Conservation (phyloP, 2,888 invertebrate genomes). For the Heliconius aoede region DNA sequence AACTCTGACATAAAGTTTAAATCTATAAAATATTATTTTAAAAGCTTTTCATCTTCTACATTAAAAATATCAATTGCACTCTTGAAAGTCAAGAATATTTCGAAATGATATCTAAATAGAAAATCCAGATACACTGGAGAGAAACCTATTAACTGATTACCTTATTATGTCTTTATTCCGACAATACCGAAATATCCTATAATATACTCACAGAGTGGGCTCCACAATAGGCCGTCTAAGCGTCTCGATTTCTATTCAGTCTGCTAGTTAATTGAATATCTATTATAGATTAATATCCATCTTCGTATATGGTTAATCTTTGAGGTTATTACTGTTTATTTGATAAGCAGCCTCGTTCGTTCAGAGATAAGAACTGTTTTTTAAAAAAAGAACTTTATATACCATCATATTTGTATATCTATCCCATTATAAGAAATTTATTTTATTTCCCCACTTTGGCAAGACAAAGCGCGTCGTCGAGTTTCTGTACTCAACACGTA, state of each 20-base stretch:
- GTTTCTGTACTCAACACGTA: too few relatives aligned
- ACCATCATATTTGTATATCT: too few relatives aligned
- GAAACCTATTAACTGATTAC: constrained; percentile 11
- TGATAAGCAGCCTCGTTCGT: background rate
- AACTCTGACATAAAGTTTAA: background rate
- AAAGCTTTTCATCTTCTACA: background rate
- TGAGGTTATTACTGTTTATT: background rate
- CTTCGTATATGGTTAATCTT: background rate
- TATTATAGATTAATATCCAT: background rate
- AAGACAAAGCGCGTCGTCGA: too few relatives aligned
- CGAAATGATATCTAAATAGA: too few relatives aligned
- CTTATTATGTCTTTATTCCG: background rate
- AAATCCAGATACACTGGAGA: background rate
- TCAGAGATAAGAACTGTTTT: background rate
- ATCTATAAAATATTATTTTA: background rate
- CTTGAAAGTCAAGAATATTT: too few relatives aligned
- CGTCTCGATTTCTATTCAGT: constrained; percentile 14
- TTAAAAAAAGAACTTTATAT: too few relatives aligned
- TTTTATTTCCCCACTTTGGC: too few relatives aligned
- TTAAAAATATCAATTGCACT: background rate
- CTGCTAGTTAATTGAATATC: constrained; percentile 10
- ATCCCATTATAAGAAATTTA: too few relatives aligned
- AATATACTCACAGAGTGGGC: background rate
- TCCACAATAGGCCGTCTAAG: constrained; percentile 10
- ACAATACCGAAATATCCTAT: background rate